Base-by-base conservation (phyloP, 2,797 vertebrate genomes). In the Dendrocincla tyrannina region DNA sequence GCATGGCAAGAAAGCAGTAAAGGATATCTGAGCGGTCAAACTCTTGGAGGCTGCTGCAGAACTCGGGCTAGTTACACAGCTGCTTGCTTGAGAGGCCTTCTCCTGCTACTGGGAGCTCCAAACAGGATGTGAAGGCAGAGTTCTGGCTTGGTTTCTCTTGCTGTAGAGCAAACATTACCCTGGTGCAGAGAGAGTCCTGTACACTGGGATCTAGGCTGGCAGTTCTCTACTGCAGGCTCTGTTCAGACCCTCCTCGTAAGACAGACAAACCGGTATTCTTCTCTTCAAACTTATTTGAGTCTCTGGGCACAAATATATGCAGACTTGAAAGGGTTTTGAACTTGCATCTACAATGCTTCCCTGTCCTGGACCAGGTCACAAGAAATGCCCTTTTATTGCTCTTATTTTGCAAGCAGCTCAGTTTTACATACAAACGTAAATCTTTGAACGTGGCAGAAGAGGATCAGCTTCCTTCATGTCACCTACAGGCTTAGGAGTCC, bases 61-160 rank as follows among this genome's bases (percentile, higher is more conserved):
- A n/a, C 86, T 82, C 55, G 88, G 63, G 62, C 91, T 95, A 94
- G 85, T 66, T 82, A 94, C 75, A 76, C 72, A 82, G 91, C 66
- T 94, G 78, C 75, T 83, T 90, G 63, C 20, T 25, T 76, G 79
- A 80, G 42, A 93, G 79, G 53, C 68, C 41, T 91, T 94, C 70
- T 42, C 87, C 67, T 79, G 87, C 89, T 76, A 82, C 78, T 53
- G 89, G 90, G 50, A 67, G 72, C 42, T 95, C 79, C 90, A 91
- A 91, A 89, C 2, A 77, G 44, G 87, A 78, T 82, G 53, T 66
- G 87, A 89, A 89, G 74, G 49, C 62, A 89, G 85, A 94, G 39
- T 37, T 88, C 93, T 93, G 93, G 64, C n/a, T 92, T 52, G 52
- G n/a, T 52, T 93, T 93, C 78, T 92, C 88, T 94, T 88, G 89